Evolutionary conservation across 2,888 invertebrate species (phyloP).

Genomic region (Leptopilina myrica): DNA sequence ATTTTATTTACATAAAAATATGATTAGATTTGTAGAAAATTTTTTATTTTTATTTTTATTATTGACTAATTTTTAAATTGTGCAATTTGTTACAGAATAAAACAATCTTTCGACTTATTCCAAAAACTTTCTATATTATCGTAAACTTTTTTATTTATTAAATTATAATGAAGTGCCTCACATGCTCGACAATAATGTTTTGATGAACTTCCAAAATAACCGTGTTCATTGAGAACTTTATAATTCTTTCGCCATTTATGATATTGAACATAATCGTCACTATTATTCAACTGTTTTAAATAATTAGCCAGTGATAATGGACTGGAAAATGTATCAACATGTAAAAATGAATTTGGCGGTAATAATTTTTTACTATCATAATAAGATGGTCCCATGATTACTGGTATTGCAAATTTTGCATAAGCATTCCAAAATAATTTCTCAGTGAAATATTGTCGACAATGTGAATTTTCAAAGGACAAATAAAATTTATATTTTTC

Average conservation of each 20-base stretch:
- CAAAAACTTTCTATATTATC: slow-evolving; percentile 75
- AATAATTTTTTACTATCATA: slow-evolving; percentile 77
- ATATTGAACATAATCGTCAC: slow-evolving; percentile 76
- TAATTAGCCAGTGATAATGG: slow-evolving; percentile 78
- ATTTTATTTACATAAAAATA: no score
- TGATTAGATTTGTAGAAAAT: no score
- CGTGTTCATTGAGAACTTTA: slow-evolving; percentile 82
- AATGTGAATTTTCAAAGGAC: slow-evolving; percentile 84
- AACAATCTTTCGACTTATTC: slow-evolving; percentile 68
- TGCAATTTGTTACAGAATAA: slow-evolving; percentile 3
- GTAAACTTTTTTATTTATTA: slow-evolving; percentile 74
- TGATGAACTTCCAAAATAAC: slow-evolving; percentile 81
- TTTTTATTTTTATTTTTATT: no score
- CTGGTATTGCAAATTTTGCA: slow-evolving; percentile 81
- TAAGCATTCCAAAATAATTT: slow-evolving; percentile 84
- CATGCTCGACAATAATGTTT: slow-evolving; percentile 83
- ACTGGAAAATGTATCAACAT: slow-evolving; percentile 79
- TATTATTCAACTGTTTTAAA: slow-evolving; percentile 77
- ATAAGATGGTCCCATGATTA: slow-evolving; percentile 81
- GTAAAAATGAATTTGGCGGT: slow-evolving; percentile 82
- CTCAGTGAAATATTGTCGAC: slow-evolving; percentile 84
- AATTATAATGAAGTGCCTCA: slow-evolving; percentile 83
- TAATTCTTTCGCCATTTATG: slow-evolving; percentile 82
- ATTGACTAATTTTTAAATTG: no score
- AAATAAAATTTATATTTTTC: slow-evolving; percentile 83